These are phyloP conservation scores for Drosophila atroscutellata DNA, from an alignment of 2,888 invertebrate genomes.

Conservation along the genomic window DNA sequence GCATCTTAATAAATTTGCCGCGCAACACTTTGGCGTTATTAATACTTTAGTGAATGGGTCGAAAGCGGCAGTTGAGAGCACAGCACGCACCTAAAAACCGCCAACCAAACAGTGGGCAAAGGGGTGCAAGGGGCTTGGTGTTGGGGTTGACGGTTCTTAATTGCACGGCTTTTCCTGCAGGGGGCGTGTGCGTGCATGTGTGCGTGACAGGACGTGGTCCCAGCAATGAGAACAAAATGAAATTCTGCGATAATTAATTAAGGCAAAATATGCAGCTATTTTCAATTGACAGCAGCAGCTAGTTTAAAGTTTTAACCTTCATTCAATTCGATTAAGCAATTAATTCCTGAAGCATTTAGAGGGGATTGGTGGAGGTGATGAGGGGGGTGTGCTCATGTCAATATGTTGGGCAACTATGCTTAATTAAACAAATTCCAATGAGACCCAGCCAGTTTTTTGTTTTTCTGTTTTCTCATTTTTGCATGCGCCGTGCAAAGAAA, in stretches of 20 bases:
- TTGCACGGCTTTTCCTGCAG: constrained; percentile 56
- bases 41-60: constrained; percentile 72
- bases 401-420: constrained; percentile 56
- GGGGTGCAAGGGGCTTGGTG: neutral
- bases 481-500: constrained; percentile 42
- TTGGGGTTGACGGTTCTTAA: constrained; percentile 63
- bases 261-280: constrained; percentile 22
- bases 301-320: constrained; percentile 52
- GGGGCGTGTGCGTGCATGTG: constrained; percentile 28
- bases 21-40: constrained; percentile 80
- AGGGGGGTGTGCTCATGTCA: constrained; percentile 31
- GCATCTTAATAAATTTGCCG: constrained; percentile 78
- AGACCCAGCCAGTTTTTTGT: constrained; percentile 9
- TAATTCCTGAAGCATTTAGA: constrained; percentile 22
- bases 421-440: constrained; percentile 78
- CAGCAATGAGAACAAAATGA: neutral
- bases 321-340: constrained; percentile 69
- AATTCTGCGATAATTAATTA: constrained; percentile 50
- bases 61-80: constrained; percentile 32
- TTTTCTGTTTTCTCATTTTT: constrained; percentile 28
- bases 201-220: constrained; percentile 36
- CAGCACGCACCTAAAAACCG: constrained; percentile 72
- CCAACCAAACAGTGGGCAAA: constrained; percentile 46
- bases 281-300: constrained; percentile 18
- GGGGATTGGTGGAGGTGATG: neutral